Conservation (phyloP, 2,113 vertebrate genomes). For the Macroglossus sobrinus region DNA sequence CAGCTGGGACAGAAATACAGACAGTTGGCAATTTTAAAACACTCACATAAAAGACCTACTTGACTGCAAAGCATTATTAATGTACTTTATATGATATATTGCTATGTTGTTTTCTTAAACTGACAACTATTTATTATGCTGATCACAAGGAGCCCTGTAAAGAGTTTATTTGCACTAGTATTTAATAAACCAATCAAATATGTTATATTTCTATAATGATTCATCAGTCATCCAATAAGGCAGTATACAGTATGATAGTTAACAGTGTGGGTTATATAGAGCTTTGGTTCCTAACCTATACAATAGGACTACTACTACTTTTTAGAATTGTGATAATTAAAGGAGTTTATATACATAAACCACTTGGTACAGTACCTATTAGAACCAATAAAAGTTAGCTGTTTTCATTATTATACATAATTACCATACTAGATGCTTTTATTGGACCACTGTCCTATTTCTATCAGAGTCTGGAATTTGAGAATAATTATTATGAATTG, state of each 20-base stretch:
- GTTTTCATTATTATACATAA: not conserved
- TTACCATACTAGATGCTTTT: not conserved
- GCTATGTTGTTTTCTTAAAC: not conserved
- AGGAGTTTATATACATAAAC: not conserved
- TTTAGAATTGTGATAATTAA: not conserved
- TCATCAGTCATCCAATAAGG: not conserved
- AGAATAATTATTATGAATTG: not conserved
- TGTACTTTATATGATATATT: not conserved
- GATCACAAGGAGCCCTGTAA: not conserved
- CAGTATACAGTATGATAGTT: not conserved
- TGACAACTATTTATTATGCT: not conserved
- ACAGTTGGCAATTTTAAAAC: not conserved
- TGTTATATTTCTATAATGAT: not conserved
- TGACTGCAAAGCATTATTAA: not conserved
- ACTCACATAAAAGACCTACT: not conserved
- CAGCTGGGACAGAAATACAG: not conserved
- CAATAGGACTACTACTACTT: not conserved
- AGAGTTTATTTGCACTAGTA: not conserved
- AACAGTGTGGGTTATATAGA: not conserved
- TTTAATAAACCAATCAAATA: not conserved
- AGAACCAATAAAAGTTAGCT: not conserved
- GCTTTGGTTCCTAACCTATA: not conserved
- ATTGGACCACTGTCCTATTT: not conserved
- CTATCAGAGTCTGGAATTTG: not conserved
- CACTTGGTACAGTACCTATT: not conserved